Evolutionary conservation across 2,888 invertebrate genomes (phyloP), one percentile per base, ranked within the genome.

Genomic region (Dusona sp.): DNA sequence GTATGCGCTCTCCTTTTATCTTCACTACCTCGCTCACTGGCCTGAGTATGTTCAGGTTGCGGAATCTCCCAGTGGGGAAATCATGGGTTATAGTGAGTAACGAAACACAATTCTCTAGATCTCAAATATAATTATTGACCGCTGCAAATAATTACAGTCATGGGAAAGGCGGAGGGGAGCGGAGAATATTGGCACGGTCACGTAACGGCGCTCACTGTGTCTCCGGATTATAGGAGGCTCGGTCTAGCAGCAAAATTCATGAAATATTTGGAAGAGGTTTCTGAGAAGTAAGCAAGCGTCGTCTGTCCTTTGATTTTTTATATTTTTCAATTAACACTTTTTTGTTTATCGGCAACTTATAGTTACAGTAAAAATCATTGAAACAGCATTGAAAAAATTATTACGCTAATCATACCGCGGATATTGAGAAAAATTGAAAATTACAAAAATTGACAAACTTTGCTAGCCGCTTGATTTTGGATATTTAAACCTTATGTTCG

Each of bases 101-200:
- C 16, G 11, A 81, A 16, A 81, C 7, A 68, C 64, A 29, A 11
- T 19, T 73, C 22, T 42, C 79, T 22, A 72, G 54, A 16, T 64
- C 61, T 70, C 13, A 51, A 57, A 79, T 29, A 54, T 29, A 61
- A 79, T 57, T 36, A 25, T 82, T 3, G 7, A 84, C 61, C 13
- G 29, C 45, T 36, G 0, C 2, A 22, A 38, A 78, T 48, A 13
- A 29, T 94, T 96, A 88, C 93, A 99, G 99, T 99, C 79, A 99
- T 99, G 99, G 99, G 99, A 54, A 99, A 99, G 95, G 98, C 99
- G 0, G 99, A 99, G 95, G 99, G 99, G 0, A 96, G 96, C 89
- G 97, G 97, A 75, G 98, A 99, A 90, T 97, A 98, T 93, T 99
- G 99, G 99, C 99, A 99, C 95, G 99, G 99, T 0, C 99, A 99